Base-by-base conservation (phyloP, 1,140 invertebrate genomes). In the Calliphora vicina region DNA sequence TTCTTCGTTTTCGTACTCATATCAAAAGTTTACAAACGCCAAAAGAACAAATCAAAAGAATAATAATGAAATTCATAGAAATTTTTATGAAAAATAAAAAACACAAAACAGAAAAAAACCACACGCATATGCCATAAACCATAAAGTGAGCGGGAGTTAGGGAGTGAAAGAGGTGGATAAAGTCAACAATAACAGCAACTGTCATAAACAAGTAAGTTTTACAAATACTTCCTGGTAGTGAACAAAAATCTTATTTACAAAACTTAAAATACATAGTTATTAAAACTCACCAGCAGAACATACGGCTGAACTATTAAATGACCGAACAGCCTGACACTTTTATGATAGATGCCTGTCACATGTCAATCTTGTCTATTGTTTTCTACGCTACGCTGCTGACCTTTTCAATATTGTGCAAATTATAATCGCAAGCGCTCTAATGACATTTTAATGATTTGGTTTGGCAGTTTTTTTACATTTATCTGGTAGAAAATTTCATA, bases 371-470 rank as follows among this genome's bases (percentile, higher is more conserved):
- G 15, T 57, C 50, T 57, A n/a, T 67, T 67, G 12, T 67, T 23
- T 67, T 13, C 15, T 57, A 17, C 50, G 15, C 15, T 57, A 57
- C n/a, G n/a, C 45, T 6, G 8, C 61, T 67, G 61, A 67, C 61
- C 61, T 67, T 67, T 67, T 67, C 61, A 67, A 67, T 67, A 50
- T 50, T 50, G 12, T 13, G 12, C 12, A 50, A 50, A 50, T 12
- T 50, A 3, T 50, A 50, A 50, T 50, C 17, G 17, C 17, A 5
- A 17, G 12, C 4, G 45, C 15, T 17, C 27, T 74, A 74, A 74
- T 74, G n/a, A 74, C 72, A 74, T 74, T 74, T 74, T 74, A 74
- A 74, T 74, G 72, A 74, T 74, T 73, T 9, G 27, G 27, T 35
- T 35, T 8, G 15, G 5, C 10, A 15, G 72, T 72, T 74, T 35